These are phyloP conservation scores for Watsonalla cultraria DNA, from an alignment of 2,888 invertebrate genomes.

Conservation along the genomic window DNA sequence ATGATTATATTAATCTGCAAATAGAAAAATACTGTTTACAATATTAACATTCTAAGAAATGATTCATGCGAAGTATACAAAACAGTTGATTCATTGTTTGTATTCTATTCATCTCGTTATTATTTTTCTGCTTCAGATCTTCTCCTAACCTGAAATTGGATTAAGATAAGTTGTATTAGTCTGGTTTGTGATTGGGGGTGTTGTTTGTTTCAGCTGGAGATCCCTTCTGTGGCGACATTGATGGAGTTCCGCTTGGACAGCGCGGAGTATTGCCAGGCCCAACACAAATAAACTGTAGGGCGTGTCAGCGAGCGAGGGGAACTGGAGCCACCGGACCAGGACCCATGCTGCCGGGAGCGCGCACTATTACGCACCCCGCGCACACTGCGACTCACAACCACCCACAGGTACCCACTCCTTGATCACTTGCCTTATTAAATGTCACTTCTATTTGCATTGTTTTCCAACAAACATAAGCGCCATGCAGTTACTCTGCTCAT, in stretches of 20 bases:
- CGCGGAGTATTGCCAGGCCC: slow-evolving; percentile 99
- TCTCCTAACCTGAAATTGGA: no score
- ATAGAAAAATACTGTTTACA: no score
- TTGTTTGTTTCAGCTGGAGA: slow-evolving; percentile 84
- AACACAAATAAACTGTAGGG: slow-evolving; percentile 91
- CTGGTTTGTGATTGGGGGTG: neutral
- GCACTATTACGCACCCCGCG: slow-evolving; percentile 54
- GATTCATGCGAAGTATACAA: neutral
- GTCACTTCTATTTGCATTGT: neutral
- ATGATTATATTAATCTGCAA: no score
- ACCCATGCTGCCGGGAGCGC: slow-evolving; percentile 70
- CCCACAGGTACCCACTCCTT: slow-evolving; percentile 44
- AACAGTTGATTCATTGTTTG: slow-evolving; percentile 1
- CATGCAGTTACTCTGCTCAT: no score
- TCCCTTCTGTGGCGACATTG: slow-evolving; percentile 94
- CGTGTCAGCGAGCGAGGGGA: slow-evolving; percentile 49
- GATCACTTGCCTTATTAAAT: slow-evolving; percentile 1
- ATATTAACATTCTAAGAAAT: no score
- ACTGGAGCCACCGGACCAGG: slow-evolving; percentile 36
- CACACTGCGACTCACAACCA: slow-evolving; percentile 54
- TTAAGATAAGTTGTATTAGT: neutral
- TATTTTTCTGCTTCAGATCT: neutral
- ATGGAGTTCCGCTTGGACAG: slow-evolving; percentile 99
- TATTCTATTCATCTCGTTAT: neutral
- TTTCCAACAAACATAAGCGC: no score